Evolutionary conservation across 2,888 invertebrate genomes (phyloP).

Genomic region (Carpatolechia fugitivella): DNA sequence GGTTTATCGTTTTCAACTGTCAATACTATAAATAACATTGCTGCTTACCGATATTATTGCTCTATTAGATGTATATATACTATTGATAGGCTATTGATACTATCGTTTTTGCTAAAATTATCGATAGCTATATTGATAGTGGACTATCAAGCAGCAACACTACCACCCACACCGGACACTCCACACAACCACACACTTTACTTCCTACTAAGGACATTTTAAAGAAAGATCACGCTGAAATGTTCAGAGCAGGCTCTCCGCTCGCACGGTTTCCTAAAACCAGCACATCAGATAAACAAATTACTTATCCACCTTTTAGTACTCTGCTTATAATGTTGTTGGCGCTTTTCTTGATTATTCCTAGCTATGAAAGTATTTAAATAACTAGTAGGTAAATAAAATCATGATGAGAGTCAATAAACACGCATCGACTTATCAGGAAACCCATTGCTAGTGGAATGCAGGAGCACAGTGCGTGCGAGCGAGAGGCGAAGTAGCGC

Average conservation of each 20-base stretch:
- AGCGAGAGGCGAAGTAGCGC: not conserved
- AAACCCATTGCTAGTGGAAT: not conserved
- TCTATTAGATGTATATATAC: too few relatives aligned
- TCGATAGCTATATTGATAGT: too few relatives aligned
- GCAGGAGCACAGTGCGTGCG: not conserved
- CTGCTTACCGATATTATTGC: too few relatives aligned
- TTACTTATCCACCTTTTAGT: not conserved
- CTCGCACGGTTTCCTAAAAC: not conserved
- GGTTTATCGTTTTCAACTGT: too few relatives aligned
- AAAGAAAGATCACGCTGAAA: too few relatives aligned
- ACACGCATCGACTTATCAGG: not conserved
- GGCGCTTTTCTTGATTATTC: not conserved
- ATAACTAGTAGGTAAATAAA: not conserved
- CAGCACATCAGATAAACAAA: not conserved
- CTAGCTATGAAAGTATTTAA: not conserved
- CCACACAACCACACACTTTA: too few relatives aligned
- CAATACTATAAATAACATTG: too few relatives aligned
- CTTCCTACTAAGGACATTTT: too few relatives aligned
- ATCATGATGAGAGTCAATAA: not conserved
- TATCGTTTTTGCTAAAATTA: too few relatives aligned
- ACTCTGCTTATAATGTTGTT: not conserved
- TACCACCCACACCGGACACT: too few relatives aligned
- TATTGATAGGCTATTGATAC: too few relatives aligned
- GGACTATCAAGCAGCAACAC: too few relatives aligned
- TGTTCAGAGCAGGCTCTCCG: not conserved